Base-by-base conservation (phyloP, 2,888 invertebrate species). In the Pristionchus japonicus region DNA sequence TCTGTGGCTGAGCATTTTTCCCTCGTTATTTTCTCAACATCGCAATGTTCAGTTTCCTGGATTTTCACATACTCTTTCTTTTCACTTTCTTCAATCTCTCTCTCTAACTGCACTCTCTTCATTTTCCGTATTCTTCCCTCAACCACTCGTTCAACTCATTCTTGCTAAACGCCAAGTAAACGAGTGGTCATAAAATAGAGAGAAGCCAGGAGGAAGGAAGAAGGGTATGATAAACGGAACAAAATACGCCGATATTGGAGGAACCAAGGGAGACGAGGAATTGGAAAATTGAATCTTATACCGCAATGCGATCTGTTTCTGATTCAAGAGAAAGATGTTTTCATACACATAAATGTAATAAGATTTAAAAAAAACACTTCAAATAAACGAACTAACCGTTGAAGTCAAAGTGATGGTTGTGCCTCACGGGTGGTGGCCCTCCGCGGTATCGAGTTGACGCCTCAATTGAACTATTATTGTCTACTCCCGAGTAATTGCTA, bases 331-430 rank as follows among this genome's bases (percentile, higher is more conserved):
- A n/a, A n/a, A n/a, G n/a, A n/a, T n/a, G n/a, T n/a, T n/a, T n/a
- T n/a, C n/a, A n/a, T n/a, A n/a, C n/a, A n/a, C n/a, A n/a, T n/a
- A n/a, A n/a, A n/a, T n/a, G n/a, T n/a, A n/a, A n/a, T n/a, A n/a
- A n/a, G n/a, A n/a, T n/a, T n/a, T n/a, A n/a, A n/a, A n/a, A n/a
- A n/a, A n/a, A n/a, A n/a, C n/a, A n/a, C n/a, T 20, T 6, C 9
- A n/a, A n/a, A 23, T 57, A n/a, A 57, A 57, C n/a, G 57, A 57
- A 27, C 85, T 61, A 13, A 70, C 70, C 49, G 40, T 86, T 86
- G 49, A 86, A 86, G n/a, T 52, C 86, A 27, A 70, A 70, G 37
- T 86, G 86, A 34, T 86, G 86, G 17, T 86, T 86, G 49, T 70
- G 86, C 6, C 40, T 47, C 4, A 70, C 49, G 9, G 86, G 70